Conservation (phyloP, 2,888 invertebrate species). For the Dorcus hopei region DNA sequence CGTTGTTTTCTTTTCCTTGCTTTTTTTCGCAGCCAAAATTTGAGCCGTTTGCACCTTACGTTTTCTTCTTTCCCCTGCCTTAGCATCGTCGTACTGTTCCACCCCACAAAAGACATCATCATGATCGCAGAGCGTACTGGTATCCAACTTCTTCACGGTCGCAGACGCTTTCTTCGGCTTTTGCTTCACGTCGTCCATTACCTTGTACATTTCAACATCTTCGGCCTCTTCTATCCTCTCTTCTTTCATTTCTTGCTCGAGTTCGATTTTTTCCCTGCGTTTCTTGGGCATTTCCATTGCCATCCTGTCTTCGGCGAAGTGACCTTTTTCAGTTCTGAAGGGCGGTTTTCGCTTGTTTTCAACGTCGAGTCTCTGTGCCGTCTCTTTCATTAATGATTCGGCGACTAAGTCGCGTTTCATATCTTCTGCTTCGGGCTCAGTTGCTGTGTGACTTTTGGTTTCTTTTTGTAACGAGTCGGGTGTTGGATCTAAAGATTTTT, state of each 20-base stretch:
- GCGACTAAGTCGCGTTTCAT: background rate
- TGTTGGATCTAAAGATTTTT: too few species aligned
- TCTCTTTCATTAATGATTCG: background rate
- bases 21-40: background rate
- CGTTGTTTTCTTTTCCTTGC: background rate
- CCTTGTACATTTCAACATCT: background rate
- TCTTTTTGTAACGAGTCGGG: too few species aligned
- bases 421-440: background rate
- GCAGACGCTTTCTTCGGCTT: background rate
- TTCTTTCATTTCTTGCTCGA: conserved; percentile 6
- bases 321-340: background rate
- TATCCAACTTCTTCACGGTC: background rate
- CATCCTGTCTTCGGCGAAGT: conserved; percentile 10
- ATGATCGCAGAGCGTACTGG: background rate
- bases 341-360: conserved; percentile 7
- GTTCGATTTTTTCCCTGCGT: background rate
- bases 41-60: background rate
- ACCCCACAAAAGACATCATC: background rate
- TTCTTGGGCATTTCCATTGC: conserved; percentile 13
- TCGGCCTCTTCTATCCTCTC: background rate
- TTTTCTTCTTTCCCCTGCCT: background rate
- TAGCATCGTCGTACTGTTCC: background rate
- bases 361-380: conserved; percentile 3
- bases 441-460: too few species aligned
- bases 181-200: background rate